Base-by-base conservation (phyloP, 2,113 vertebrate genomes). In the Ctenomys sociabilis region DNA sequence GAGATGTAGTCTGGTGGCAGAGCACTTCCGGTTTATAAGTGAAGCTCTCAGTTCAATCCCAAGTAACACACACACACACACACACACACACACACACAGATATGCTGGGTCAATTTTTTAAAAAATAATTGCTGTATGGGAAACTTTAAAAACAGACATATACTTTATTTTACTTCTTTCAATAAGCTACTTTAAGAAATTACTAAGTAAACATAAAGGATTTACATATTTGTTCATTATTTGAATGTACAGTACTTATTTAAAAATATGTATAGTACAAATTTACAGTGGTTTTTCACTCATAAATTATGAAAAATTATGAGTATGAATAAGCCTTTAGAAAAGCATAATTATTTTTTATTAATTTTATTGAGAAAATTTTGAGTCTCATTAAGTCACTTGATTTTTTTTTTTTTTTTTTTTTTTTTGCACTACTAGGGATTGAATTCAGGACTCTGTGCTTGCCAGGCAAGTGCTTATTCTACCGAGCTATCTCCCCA, bases 291-390 rank as follows among this genome's bases (percentile, higher is more conserved):
- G 59, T 96, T 97, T 81, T 64, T 92, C n/a, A 96, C 13, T 89
- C 59, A 59, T 81, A 96, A 93, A 43, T 93, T 96, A 85, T 90
- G 78, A 28, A 93, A 93, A 97, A 70, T 83, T 59, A 90, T 16
- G 24, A 86, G 19, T 93, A 92, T 68, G 57, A 80, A 26, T 75
- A 5, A 68, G 9, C 13, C 28, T 87, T 94, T 95, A 78, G 72
- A 40, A 93, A 45, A 91, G 19, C 49, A 95, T 86, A 61, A n/a
- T n/a, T n/a, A n/a, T n/a, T n/a, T n/a, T n/a, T n/a, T n/a, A n/a
- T n/a, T n/a, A n/a, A n/a, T n/a, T n/a, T n/a, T n/a, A n/a, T n/a
- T n/a, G n/a, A n/a, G n/a, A n/a, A n/a, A n/a, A n/a, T n/a, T n/a
- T n/a, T n/a, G n/a, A n/a, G n/a, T n/a, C n/a, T n/a, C n/a, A n/a